Evolutionary conservation across 1,140 invertebrate genomes (phyloP), one percentile per base, ranked within the genome.

Genomic region (Neodiprion lecontei): DNA sequence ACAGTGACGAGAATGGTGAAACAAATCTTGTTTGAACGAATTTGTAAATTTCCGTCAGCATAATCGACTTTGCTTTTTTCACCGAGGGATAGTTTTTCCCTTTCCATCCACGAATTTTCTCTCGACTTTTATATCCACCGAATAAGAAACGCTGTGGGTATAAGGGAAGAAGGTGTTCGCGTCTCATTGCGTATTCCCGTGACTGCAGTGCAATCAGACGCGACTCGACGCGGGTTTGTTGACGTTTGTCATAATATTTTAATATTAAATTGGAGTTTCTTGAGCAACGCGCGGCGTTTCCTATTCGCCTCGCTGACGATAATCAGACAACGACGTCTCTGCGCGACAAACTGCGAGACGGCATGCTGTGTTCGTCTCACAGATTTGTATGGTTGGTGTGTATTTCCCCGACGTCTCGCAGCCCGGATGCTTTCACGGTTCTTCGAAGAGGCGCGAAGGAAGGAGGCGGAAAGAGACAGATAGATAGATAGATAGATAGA

Each of bases 221-320:
- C 28, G 21, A 48, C 68, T 23, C 69, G 40, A n/a, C 77, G 77
- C 79, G 81, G 78, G 79, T 83, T 82, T 88, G 86, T 89, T 89
- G 87, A 87, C 88, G 83, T 89, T 89, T 89, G 86, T 89, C 86
- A 88, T 89, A 89, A 89, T 89, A 89, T 88, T 89, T 89, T 89
- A 89, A 89, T 89, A 88, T 88, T 89, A 88, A 89, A 89, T 89
- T 86, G 86, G 68, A 47, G 23, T 23, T 28, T 23, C 23, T 69
- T 21, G 9, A 66, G 14, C 28, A 5, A 3, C 28, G 14, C 14
- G 14, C 14, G 61, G 61, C 14, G 61, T 66, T 66, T 66, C 21
- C 61, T 66, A n/a, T 66, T 1, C 21, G 14, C 61, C 1, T 66
- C 61, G 61, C 61, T 21, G 61, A 66, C 14, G 61, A 66, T n/a